Base-by-base conservation (phyloP, 2,888 invertebrate genomes). In the Lasioglossum malachurum region DNA sequence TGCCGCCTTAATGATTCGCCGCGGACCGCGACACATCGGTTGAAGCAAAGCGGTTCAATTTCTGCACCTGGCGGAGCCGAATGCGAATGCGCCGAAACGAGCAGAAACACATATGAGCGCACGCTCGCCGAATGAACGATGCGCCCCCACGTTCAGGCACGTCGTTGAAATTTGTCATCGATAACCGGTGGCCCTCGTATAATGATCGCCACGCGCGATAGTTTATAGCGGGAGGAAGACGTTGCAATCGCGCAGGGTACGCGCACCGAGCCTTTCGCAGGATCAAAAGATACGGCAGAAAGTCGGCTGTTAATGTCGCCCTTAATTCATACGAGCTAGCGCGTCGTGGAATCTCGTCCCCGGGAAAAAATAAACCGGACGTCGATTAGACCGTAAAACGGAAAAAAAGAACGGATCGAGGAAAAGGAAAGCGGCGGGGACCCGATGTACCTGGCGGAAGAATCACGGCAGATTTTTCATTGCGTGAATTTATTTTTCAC, bases 351-450 rank as follows among this genome's bases (percentile, higher is more conserved):
- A 76, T 74, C 57, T 84, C 8, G 49, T 67, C 7, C 38, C 19
- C 19, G 75, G 41, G 60, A 72, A 75, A 44, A 75, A 86, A 81
- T 78, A 72, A 80, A 12, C 44, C 60, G 75, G 57, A 23, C 27
- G 76, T 73, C 46, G 85, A 89, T 89, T 89, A 91, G 78, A 82
- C 77, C 69, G 41, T 16, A 41, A 44, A 69, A 78, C 49, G 44
- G 31, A 67, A 46, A 76, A 19, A 46, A 41, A 53, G 23, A 27
- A 16, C 16, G 49, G 76, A 23, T 23, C n/a, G 14, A 4, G 27
- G 80, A n/a, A 19, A 64, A 27, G 23, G 49, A 67, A 69, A 19
- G n/a, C 69, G 19, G 71, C 16, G 53, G 31, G 27, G 53, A 12
- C 44, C 31, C 19, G n/a, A 38, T 16, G n/a, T 46, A 23, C 16